Evolutionary conservation across 2,113 vertebrate genomes (phyloP), one percentile per base, ranked within the genome.

Genomic region (Cyanoliseus patagonus): DNA sequence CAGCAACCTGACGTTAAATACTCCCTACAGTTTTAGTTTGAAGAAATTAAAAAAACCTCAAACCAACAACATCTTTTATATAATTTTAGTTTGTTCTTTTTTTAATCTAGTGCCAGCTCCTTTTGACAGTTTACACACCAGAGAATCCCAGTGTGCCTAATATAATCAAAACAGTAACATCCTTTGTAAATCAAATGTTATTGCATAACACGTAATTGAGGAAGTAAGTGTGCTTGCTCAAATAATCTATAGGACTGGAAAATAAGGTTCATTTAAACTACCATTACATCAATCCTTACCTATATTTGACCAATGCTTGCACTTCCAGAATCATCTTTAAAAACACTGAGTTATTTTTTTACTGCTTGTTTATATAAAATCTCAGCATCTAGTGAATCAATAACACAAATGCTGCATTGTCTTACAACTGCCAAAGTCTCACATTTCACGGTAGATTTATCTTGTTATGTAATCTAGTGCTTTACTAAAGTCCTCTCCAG

Each of bases 1-100:
- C 4, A 17, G 66, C 25, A 87, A 82, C 3, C 25, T 79, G 14
- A 78, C 41, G 33, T 49, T 84, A 66, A 88, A 86, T 80, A 46
- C 20, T 73, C 30, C 24, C 10, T 81, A 35, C 11, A 72, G 31
- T 79, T 94, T 90, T 14, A 72, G 44, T 67, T 41, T 4, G 11
- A 27, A 93, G 35, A 86, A 67, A 83, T 0, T 39, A 24, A 4
- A 3, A 25, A 46, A 41, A 31, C 13, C 33, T n/a, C 9, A 57
- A 6, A 0, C 1, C 3, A 28, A 27, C 30, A n/a, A 3, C 6
- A 41, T 2, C 57, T 11, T n/a, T 83, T 80, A 24, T 33, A 37
- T 28, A 37, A 76, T 55, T 64, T 79, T n/a, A 68, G 35, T 10
- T 77, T 51, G 8, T 79, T 83, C 41, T 61, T 10, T 72, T 73